phyloP scores from a whole-genome alignment of 1,140 invertebrate genomes.

The Tyrophagus putrescentiae region DNA sequence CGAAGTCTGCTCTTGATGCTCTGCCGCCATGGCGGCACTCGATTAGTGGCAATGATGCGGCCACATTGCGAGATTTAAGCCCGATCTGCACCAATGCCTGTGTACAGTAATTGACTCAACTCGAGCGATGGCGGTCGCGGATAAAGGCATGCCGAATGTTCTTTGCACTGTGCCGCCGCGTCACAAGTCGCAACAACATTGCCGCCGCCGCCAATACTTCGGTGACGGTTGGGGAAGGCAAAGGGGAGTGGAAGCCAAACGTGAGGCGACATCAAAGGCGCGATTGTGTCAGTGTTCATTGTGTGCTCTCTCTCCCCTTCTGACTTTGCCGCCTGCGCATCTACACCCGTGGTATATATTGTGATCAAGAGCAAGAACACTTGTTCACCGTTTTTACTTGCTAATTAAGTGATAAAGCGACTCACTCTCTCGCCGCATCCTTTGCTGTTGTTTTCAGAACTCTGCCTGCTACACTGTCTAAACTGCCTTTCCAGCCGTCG shows the following conservation, averaged over 20 bases:
- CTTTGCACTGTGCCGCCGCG: conserved; percentile 6
- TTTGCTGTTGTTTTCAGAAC: no score
- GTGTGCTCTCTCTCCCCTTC: no score
- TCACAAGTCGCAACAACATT: conserved; percentile 9
- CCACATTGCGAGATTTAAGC: conserved; percentile 12
- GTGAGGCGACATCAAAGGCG: background rate
- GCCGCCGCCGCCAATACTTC: conserved; percentile 1
- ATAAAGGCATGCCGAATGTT: background rate
- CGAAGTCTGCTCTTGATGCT: no score
- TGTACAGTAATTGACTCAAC: conserved; percentile 5
- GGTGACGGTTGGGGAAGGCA: background rate
- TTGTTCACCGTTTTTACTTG: conserved; percentile 7
- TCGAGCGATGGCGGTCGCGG: no score
- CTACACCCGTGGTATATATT: background rate
- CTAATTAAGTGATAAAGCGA: conserved; percentile 10
- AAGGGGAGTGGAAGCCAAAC: no score
- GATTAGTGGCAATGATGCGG: conserved; percentile 12
- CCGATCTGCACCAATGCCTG: conserved; percentile 11
- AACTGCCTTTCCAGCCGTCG: background rate
- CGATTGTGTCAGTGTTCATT: background rate
- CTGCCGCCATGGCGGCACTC: background rate
- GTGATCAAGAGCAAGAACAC: no score
- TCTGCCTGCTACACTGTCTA: background rate
- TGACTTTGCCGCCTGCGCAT: background rate
- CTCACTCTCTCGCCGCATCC: background rate